Evolutionary conservation across 2,888 invertebrate genomes (phyloP), one percentile per base, ranked within the genome.

Genomic region (Diabrotica balteata): DNA sequence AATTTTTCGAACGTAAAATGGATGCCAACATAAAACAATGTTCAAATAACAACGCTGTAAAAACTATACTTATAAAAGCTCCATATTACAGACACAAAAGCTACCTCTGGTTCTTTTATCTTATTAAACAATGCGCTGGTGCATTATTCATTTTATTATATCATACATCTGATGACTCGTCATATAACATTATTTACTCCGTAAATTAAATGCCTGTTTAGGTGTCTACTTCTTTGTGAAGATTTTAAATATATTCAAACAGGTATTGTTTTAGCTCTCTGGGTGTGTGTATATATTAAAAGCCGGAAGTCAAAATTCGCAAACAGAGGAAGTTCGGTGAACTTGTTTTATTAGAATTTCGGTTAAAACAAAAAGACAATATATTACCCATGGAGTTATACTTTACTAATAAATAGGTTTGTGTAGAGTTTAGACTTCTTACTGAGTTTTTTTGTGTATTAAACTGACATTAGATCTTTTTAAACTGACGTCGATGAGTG

Each of bases 261-360:
- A 57, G 43, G 55, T 57, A 51, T 60, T 60, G 60, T 60, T 60
- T 60, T 17, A 51, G 10, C 9, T 60, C 51, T 51, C 55, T 44
- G 7, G 45, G 17, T 57, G 49, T 43, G 45, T 55, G 43, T 51
- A 44, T 60, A 60, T 60, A 67, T 64, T 71, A 72, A 74, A 73
- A 74, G 70, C 67, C 73, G 73, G 73, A 74, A 74, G 74, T 72
- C 69, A 70, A 68, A 70, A 72, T 68, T 62, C 64, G 66, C 66
- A 66, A 66, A 66, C 74, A 71, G 75, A 59, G 71, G 71, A 68
- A 57, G 68, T 68, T 73, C 43, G 43, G 55, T 9, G 32, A 51
- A 22, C 51, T 51, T 42, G 22, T 44, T 57, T 11, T 57, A 57
- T 57, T 57, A 57, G 10, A 45, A 45, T 57, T 57, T 57, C 55